phyloP scores from a whole-genome alignment of 2,113 vertebrate genomes.

The Amblyornis subalaris region DNA sequence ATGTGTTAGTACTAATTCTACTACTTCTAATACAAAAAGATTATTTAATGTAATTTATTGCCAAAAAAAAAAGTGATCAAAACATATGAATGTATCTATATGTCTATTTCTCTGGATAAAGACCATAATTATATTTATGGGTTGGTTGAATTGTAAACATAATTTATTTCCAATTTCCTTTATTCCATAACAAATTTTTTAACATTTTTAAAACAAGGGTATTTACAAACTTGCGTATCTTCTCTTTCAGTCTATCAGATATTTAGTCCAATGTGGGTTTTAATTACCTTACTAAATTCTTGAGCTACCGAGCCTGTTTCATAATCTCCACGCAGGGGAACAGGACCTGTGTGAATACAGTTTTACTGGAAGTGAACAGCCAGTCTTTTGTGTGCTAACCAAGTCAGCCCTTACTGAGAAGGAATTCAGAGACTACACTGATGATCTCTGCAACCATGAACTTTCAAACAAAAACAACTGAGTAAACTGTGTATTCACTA shows the following conservation, averaged over 20 bases:
- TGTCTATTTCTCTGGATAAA: not conserved
- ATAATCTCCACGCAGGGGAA: not conserved
- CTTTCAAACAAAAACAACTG: conserved; percentile 17
- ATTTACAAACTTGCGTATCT: not conserved
- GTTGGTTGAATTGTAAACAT: not conserved
- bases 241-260: not conserved
- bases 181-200: not conserved
- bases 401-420: not conserved
- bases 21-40: not conserved
- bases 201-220: not conserved
- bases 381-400: conserved; percentile 9
- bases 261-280: not conserved
- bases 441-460: not conserved
- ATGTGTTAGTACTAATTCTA: not conserved
- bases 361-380: conserved; percentile 43
- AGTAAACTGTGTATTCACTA: not conserved
- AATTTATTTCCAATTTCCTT: not conserved
- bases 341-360: conserved; percentile 4
- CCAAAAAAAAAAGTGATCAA: not conserved
- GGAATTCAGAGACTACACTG: not conserved
- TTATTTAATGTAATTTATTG: not conserved
- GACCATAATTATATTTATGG: not conserved
- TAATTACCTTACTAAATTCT: not conserved
- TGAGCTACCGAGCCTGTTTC: not conserved
- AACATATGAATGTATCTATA: rapidly evolving